These are phyloP conservation scores for Hirtodrosophila cameraria DNA, from an alignment of 2,888 invertebrate genomes.

Conservation along the genomic window DNA sequence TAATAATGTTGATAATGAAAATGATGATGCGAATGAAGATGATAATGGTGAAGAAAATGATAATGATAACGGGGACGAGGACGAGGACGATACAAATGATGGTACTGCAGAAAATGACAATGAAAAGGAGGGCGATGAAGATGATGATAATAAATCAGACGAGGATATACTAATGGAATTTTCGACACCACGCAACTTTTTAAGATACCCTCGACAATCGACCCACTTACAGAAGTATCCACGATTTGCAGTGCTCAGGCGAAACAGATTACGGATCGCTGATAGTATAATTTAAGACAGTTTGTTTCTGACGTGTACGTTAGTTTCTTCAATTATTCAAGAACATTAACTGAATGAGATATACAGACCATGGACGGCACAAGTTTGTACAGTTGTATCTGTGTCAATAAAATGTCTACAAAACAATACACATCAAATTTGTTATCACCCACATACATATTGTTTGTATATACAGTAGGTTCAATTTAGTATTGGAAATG, in stretches of 20 bases:
- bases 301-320: constrained; percentile 28
- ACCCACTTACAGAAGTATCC: constrained; percentile 20
- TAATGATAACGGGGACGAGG: constrained; percentile 4
- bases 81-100: constrained; percentile 9
- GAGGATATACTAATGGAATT: background rate
- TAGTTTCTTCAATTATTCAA: background rate
- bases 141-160: background rate
- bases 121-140: too few species aligned
- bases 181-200: constrained; percentile 19
- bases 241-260: constrained; percentile 48
- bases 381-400: constrained; percentile 54
- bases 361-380: background rate
- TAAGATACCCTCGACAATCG: constrained; percentile 18
- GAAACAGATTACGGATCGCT: background rate
- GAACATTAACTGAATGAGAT: background rate
- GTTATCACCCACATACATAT: background rate
- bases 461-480: background rate
- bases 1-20: background rate
- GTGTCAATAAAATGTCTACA: constrained; percentile 14
- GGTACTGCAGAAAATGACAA: background rate
- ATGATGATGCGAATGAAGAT: background rate
- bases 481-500: too few species aligned
- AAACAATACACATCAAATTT: background rate
- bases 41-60: background rate
- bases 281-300: background rate